Evolutionary conservation across 30 jellyfish, hydroid and myxozoan genomes (phyloP).

Genomic region (Aurelia coerulea): DNA sequence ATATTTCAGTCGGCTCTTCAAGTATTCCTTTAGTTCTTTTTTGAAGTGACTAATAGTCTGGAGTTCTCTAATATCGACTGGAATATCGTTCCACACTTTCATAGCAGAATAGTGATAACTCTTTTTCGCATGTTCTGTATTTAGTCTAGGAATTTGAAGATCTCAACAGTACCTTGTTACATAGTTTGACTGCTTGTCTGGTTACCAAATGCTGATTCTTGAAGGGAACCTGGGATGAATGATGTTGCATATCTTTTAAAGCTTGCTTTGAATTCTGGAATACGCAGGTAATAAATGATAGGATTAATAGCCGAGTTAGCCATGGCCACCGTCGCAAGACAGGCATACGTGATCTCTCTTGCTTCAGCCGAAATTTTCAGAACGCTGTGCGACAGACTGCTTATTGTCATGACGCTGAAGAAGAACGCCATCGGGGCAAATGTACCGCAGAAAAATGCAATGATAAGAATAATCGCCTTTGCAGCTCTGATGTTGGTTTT

Average conservation of each 20-base stretch:
- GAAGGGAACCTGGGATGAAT: neutral
- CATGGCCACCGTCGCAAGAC: slow-evolving; percentile 48
- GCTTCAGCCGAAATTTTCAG: slow-evolving; percentile 6
- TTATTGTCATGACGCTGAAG: slow-evolving; percentile 33
- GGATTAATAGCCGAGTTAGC: slow-evolving; percentile 83
- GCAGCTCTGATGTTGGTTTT: slow-evolving; percentile 52
- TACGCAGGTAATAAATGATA: slow-evolving; percentile 68
- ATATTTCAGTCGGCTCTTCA: too few species aligned
- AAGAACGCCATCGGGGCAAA: slow-evolving; percentile 37
- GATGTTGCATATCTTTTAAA: slow-evolving; percentile 12
- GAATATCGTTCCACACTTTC: too few species aligned
- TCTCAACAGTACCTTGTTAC: too few species aligned
- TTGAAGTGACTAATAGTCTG: too few species aligned
- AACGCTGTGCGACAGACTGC: slow-evolving; percentile 6
- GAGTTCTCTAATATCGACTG: too few species aligned
- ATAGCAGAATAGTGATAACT: too few species aligned
- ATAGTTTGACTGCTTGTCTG: too few species aligned
- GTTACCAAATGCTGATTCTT: too few species aligned
- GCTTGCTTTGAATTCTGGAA: slow-evolving; percentile 65
- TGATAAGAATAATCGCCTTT: slow-evolving; percentile 18
- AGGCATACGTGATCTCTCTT: slow-evolving; percentile 49
- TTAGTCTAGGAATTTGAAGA: too few species aligned
- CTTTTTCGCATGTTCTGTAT: too few species aligned
- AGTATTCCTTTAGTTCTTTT: too few species aligned
- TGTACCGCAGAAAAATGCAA: slow-evolving; percentile 21